phyloP scores from a whole-genome alignment of 2,797 vertebrate genomes.

The Pangasius mekongensis region DNA sequence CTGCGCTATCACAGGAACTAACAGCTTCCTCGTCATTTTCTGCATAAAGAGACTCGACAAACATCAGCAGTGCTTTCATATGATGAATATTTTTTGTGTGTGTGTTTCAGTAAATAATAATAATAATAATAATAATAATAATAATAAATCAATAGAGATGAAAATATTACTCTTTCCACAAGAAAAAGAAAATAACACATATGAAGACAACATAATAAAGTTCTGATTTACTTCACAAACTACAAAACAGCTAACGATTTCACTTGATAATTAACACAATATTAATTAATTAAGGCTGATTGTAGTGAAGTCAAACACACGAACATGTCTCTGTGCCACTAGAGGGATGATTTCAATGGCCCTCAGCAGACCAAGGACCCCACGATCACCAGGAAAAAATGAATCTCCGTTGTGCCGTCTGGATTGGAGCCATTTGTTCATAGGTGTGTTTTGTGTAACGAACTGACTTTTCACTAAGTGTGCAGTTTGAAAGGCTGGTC shows the following conservation, averaged over 20 bases:
- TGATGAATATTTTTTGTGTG: background rate
- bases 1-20: background rate
- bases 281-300: background rate
- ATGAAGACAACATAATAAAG: background rate
- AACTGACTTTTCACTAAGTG: background rate
- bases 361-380: background rate
- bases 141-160: background rate
- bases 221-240: background rate
- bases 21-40: background rate
- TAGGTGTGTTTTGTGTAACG: background rate
- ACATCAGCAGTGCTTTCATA: background rate
- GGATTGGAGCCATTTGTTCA: background rate
- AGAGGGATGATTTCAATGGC: background rate
- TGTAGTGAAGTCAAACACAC: background rate
- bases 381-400: background rate
- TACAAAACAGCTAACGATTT: background rate
- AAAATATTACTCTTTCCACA: background rate
- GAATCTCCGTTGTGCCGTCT: background rate
- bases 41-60: background rate
- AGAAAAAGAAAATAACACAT: background rate
- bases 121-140: background rate
- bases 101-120: background rate
- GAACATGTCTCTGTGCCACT: background rate
- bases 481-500: background rate
- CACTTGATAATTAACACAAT: background rate